These are phyloP conservation scores for Paracyprichromis sp. DNA, from an alignment of 2,113 vertebrate species.

Conservation along the genomic window DNA sequence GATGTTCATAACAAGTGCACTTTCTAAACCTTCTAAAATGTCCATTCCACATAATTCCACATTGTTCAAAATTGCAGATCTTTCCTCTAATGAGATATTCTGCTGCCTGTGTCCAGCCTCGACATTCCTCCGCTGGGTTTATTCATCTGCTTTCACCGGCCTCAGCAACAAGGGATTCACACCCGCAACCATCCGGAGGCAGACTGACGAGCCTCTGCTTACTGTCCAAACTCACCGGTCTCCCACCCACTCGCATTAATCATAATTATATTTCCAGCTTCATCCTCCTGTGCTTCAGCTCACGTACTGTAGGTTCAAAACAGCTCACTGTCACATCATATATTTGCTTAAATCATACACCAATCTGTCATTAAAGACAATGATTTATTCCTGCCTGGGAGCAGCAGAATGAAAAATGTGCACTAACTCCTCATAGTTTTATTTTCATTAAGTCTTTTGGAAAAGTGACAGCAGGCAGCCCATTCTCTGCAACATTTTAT, in stretches of 20 bases:
- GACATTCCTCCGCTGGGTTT: constrained; percentile 28
- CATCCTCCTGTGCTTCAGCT: background rate
- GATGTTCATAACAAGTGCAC: background rate
- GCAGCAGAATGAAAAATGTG: background rate
- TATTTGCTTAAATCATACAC: background rate
- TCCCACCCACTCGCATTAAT: constrained; percentile 13
- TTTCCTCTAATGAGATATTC: background rate
- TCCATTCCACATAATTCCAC: background rate
- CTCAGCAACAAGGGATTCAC: constrained; percentile 40
- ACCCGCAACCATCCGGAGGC: constrained; percentile 37
- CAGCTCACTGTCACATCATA: constrained; percentile 36
- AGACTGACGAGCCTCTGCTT: background rate
- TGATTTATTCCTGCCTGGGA: constrained; percentile 30
- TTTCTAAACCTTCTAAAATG: background rate
- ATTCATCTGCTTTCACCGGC: constrained; percentile 33
- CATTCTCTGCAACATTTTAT: constrained; percentile 32
- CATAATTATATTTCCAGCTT: constrained; percentile 56
- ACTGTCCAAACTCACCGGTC: constrained; percentile 19
- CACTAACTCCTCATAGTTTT: constrained; percentile 5
- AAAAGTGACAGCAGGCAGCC: background rate
- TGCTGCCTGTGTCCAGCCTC: background rate
- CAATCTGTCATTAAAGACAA: background rate
- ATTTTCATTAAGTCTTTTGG: constrained; percentile 34
- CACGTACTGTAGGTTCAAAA: background rate
- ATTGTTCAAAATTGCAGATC: background rate